These are phyloP conservation scores for Stylophora pistillata DNA, from an alignment of 64 coral and sea anemone genomes.

Conservation along the genomic window DNA sequence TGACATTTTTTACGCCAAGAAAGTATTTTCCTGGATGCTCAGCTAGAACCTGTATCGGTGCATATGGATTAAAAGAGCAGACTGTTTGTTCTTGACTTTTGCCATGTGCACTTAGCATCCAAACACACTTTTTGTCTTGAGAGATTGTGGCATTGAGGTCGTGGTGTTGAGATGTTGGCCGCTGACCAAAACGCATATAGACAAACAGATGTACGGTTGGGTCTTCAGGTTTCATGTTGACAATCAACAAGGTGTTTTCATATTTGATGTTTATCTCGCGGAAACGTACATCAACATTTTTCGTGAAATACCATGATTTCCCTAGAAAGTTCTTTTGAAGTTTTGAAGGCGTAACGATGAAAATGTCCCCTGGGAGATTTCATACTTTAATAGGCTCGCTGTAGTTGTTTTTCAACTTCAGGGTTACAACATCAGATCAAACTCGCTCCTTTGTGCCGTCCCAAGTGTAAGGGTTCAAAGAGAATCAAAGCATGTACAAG, in stretches of 20 bases:
- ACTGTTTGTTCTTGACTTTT: not conserved
- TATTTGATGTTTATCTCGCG: not conserved
- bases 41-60: not conserved
- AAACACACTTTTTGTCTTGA: not conserved
- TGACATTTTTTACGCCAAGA: not conserved
- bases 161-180: not conserved
- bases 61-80: not conserved
- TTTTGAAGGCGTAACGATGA: not conserved
- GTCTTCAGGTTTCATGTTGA: not conserved
- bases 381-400: not conserved
- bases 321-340: not conserved
- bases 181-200: not conserved
- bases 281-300: slow-evolving; percentile 16
- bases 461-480: slow-evolving; percentile 66
- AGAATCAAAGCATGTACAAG: slow-evolving; percentile 39
- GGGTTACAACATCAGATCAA: slow-evolving; percentile 24
- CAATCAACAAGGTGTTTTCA: slow-evolving; percentile 3
- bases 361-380: slow-evolving; percentile 42
- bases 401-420: slow-evolving; percentile 24
- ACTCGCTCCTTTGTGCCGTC: slow-evolving; percentile 34
- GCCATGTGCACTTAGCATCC: not conserved
- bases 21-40: slow-evolving; percentile 14
- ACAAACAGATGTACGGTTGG: not conserved
- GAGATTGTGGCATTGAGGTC: slow-evolving; percentile 12
- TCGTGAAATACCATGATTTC: not conserved